Evolutionary conservation across 2,113 vertebrate genomes (phyloP), one percentile per base, ranked within the genome.

Genomic region (Triplophysa dalaica): DNA sequence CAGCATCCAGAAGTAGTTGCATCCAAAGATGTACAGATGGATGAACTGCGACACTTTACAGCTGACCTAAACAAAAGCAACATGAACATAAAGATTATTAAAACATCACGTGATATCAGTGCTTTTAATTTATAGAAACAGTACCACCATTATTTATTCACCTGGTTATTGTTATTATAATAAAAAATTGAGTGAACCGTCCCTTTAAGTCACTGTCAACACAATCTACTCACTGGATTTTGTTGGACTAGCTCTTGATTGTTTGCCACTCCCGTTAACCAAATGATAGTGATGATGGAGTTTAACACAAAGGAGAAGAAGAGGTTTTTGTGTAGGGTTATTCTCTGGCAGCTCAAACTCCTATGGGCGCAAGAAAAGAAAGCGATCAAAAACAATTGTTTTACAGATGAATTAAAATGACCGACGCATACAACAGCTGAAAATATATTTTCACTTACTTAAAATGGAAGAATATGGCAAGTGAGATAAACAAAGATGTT

Each of bases 1-100:
- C 75, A 99, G 90, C 98, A 99, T 99, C 98, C 98, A 99, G 78
- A 99, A 99, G 90, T 99, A 99, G 84, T 98, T 99, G 87, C 98
- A 99, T 52, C 95, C 95, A 86, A 97, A 96, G 56, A 98, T 90
- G 87, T 99, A 99, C 9, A 96, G 91, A 70, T 98, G 96, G 75
- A 99, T 92, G 79, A 99, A 98, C 82, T 95, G 95, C 2, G 89
- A 95, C 5, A 99, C 92, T 91, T 98, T 99, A 86, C 97, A 99
- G 76, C 94, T 97, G 2, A 95, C 86, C 98, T 99, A 85, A 8
- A 73, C 17, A 82, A 58, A 14, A 76, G 13, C 19, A 65, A 6
- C 8, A 14, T 21, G 8, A 19, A 63, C 73, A 61, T 29, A 29
- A 70, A 7, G 26, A 38, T 2, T 4, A 56, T 56, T 12, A 52